Evolutionary conservation across 1,140 invertebrate genomes (phyloP).

Genomic region (Lethrus apterus): DNA sequence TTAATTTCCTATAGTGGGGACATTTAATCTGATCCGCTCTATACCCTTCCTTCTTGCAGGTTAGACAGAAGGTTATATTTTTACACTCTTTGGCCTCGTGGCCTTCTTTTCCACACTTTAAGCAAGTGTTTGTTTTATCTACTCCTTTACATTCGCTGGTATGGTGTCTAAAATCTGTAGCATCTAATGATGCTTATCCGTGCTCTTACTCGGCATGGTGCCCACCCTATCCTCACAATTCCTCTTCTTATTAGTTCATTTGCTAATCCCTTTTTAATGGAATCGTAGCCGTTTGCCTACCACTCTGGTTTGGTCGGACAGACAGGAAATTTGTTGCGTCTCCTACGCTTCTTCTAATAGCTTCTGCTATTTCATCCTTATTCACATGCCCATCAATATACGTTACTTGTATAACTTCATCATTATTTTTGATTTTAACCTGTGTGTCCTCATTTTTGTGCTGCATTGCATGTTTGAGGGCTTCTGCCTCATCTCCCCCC

Average conservation of each 20-base stretch:
- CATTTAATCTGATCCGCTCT: slow-evolving; percentile 6
- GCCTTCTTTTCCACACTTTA: slow-evolving; percentile 6
- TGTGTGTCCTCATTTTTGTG: background rate
- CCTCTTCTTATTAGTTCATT: slow-evolving; percentile 5
- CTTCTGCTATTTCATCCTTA: background rate
- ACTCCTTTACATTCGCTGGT: slow-evolving; percentile 3
- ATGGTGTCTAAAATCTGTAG: slow-evolving; percentile 10
- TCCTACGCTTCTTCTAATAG: slow-evolving; percentile 3
- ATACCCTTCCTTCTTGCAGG: slow-evolving; percentile 10
- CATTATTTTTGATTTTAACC: slow-evolving; percentile 4
- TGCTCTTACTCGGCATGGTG: slow-evolving; percentile 1
- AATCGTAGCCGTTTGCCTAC: slow-evolving; percentile 10
- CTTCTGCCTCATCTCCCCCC: background rate
- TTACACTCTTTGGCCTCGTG: slow-evolving; percentile 12
- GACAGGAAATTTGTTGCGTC: slow-evolving; percentile 2
- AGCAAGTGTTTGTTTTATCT: slow-evolving; percentile 6
- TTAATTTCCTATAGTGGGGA: slow-evolving; percentile 4
- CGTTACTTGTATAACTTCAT: slow-evolving; percentile 4
- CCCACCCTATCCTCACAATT: slow-evolving; percentile 2
- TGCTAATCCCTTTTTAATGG: background rate
- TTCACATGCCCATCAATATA: slow-evolving; percentile 2
- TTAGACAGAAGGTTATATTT: background rate
- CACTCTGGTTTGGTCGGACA: slow-evolving; percentile 2
- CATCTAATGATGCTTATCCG: slow-evolving; percentile 1
- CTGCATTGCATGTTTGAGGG: background rate